Evolutionary conservation across 2,888 invertebrate species (phyloP), one percentile per base, ranked within the genome.

Genomic region (Atrina japonica): DNA sequence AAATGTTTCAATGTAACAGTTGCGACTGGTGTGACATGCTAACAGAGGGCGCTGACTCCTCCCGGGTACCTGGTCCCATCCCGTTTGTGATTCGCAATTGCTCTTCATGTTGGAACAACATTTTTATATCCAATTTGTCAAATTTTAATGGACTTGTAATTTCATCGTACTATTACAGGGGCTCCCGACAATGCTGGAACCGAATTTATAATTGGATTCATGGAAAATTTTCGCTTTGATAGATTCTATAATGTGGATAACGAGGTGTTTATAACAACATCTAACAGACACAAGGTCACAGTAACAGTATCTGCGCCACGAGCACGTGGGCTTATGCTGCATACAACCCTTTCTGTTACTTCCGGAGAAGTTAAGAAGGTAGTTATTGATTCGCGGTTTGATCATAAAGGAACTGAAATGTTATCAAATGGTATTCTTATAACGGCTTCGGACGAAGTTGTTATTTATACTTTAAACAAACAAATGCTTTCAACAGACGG

Each of bases 131-230:
- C n/a, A n/a, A n/a, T n/a, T n/a, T n/a, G n/a, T n/a, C n/a, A n/a
- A n/a, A n/a, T n/a, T n/a, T n/a, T n/a, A n/a, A n/a, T n/a, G n/a
- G n/a, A n/a, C n/a, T n/a, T n/a, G n/a, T n/a, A n/a, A n/a, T n/a
- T n/a, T n/a, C n/a, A n/a, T n/a, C n/a, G n/a, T n/a, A n/a, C n/a
- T n/a, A n/a, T 35, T 35, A 35, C 35, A 47, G 47, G 47, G 16
- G 18, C 52, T 14, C 52, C 52, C 6, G 52, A 52, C 14, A 52
- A 23, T 25, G 14, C 21, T 21, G 52, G 52, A 3, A 52, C 3
- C 3, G 52, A 52, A 25, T 52, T 52, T 14, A 52, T 52, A 18
- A 52, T 52, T 23, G 52, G 23, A 14, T 21, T 52, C 14, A 52
- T 52, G 52, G 52, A 52, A 14, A 52, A 52, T 23, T 3, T 6